Evolutionary conservation across 2,113 vertebrate species (phyloP).

Genomic region (Neolamprologus longior): DNA sequence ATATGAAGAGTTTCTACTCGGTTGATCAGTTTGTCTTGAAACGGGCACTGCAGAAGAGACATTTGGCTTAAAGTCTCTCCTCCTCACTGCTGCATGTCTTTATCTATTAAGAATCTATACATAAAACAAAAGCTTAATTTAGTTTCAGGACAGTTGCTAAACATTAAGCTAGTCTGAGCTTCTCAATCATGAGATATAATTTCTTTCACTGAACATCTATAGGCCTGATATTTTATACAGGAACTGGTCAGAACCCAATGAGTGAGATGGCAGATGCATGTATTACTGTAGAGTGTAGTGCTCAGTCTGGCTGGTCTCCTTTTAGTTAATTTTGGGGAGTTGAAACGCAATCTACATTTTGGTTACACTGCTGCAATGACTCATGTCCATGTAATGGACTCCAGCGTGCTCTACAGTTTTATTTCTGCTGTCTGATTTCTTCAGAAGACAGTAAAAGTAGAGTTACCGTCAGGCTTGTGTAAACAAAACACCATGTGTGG

Average conservation of each 20-base stretch:
- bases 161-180: not conserved
- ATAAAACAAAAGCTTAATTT: not conserved
- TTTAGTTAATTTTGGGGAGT: not conserved
- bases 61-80: not conserved
- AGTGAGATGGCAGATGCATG: not conserved
- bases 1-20: not conserved
- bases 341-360: not conserved
- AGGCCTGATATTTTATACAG: not conserved
- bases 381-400: not conserved
- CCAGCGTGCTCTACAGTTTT: not conserved
- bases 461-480: not conserved
- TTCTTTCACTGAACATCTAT: not conserved
- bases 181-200: accelerated
- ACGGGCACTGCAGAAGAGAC: not conserved
- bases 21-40: not conserved
- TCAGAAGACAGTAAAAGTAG: not conserved
- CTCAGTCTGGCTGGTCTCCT: not conserved
- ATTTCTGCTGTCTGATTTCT: not conserved
- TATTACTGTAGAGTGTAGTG: not conserved
- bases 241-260: not conserved
- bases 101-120: not conserved
- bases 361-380: not conserved
- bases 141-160: not conserved
- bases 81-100: not conserved
- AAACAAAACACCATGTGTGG: not conserved